Conservation (phyloP, 2,113 vertebrate genomes). For the Chionis minor region DNA sequence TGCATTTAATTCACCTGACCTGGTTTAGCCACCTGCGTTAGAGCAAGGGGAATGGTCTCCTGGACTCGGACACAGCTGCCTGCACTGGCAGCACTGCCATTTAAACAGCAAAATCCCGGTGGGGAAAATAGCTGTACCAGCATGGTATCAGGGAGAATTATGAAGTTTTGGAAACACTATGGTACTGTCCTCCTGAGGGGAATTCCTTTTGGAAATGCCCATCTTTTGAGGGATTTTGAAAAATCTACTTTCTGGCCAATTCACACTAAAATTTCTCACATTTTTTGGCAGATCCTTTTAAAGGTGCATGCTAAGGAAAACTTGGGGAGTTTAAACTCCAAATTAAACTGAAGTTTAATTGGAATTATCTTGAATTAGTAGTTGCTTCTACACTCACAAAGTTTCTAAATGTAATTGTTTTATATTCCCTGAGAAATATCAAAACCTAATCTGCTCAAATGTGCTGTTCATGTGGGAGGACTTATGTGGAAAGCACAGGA, state of each 20-base stretch:
- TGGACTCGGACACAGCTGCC: neutral
- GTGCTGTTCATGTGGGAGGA: neutral
- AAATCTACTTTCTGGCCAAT: neutral
- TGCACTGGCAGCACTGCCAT: neutral
- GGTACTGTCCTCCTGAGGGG: neutral
- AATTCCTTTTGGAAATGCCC: neutral
- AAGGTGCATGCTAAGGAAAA: neutral
- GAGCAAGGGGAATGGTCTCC: neutral
- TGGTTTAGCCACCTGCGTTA: neutral
- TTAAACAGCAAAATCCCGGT: neutral
- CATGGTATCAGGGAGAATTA: rapidly evolving
- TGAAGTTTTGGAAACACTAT: neutral
- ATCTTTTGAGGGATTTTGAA: neutral
- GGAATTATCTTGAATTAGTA: neutral
- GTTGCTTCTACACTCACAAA: neutral
- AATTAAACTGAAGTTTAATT: neutral
- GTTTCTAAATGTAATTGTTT: neutral
- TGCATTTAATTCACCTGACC: neutral
- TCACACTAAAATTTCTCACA: neutral
- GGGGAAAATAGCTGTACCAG: neutral
- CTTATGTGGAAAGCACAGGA: neutral
- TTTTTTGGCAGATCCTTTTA: neutral
- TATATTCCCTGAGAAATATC: neutral
- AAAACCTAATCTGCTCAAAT: neutral
- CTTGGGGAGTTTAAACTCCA: neutral